A percentile compares a stretch with the other conserved stretches of the same genome.
phyloP scores from a whole-genome alignment of 2,113 vertebrate genomes.

The Platanista minor region DNA sequence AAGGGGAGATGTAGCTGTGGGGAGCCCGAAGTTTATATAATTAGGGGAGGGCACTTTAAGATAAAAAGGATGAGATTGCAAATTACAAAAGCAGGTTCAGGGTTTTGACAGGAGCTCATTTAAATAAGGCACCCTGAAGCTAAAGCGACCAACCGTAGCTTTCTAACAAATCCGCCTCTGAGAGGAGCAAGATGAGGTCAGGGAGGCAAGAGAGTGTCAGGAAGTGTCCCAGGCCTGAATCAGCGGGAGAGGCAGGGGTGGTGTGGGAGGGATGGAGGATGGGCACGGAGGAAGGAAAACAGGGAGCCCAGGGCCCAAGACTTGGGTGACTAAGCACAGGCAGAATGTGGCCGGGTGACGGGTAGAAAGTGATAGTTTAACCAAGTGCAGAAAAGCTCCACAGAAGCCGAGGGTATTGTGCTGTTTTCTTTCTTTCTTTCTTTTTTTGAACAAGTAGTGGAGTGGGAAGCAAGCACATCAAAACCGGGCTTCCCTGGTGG shows the following conservation, averaged over 20 bases:
- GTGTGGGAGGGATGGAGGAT: rapidly evolving
- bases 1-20: neutral
- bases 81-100: neutral
- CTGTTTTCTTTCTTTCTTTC: neutral
- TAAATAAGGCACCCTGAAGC: neutral
- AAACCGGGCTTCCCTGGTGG: neutral
- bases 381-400: neutral
- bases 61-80: neutral
- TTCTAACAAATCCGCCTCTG: neutral
- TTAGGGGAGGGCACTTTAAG: neutral
- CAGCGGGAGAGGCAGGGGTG: too few relatives aligned
- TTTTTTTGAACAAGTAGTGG: neutral
- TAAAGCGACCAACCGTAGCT: neutral
- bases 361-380: neutral
- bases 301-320: neutral
- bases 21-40: neutral
- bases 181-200: neutral
- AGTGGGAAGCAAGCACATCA: neutral
- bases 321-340: neutral
- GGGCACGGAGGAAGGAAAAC: neutral
- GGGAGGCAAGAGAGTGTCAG: neutral
- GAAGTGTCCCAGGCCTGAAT: neutral
- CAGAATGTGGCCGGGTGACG: rapidly evolving
- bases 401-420: neutral
- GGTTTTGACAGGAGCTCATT: neutral